phyloP scores from a whole-genome alignment of 2,113 vertebrate species.

The Passer montanus region DNA sequence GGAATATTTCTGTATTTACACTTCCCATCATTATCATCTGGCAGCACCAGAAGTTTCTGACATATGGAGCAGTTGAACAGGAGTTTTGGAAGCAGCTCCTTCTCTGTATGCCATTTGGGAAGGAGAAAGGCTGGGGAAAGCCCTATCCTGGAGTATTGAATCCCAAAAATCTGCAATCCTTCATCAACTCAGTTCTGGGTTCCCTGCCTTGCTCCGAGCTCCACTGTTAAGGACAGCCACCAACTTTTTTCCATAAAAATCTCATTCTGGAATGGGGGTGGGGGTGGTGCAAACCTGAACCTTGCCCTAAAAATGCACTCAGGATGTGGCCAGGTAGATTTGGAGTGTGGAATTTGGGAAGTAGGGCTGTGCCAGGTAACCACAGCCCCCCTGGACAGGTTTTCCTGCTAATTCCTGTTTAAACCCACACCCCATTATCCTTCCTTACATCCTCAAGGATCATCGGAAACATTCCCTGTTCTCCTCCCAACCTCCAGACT shows the following conservation, averaged over 20 bases:
- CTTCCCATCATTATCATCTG: background rate
- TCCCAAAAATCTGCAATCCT: background rate
- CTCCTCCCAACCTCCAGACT: background rate
- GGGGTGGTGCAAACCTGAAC: background rate
- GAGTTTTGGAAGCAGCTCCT: background rate
- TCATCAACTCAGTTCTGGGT: background rate
- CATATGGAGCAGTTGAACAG: background rate
- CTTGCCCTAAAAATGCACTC: background rate
- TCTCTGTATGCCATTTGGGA: background rate
- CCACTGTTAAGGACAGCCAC: background rate
- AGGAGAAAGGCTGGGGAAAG: background rate
- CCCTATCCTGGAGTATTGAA: background rate
- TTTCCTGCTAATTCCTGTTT: background rate
- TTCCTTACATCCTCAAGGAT: background rate
- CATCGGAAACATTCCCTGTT: background rate
- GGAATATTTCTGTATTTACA: background rate
- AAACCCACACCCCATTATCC: background rate
- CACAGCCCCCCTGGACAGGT: background rate
- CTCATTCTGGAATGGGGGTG: rapidly evolving
- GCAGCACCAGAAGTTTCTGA: background rate
- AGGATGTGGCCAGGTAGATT: background rate
- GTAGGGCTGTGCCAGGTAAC: background rate
- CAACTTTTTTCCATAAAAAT: background rate
- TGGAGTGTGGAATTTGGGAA: background rate
- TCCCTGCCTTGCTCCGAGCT: background rate